Evolutionary conservation across 2,797 vertebrate species (phyloP).

Genomic region (Podarcis lilfordi): DNA sequence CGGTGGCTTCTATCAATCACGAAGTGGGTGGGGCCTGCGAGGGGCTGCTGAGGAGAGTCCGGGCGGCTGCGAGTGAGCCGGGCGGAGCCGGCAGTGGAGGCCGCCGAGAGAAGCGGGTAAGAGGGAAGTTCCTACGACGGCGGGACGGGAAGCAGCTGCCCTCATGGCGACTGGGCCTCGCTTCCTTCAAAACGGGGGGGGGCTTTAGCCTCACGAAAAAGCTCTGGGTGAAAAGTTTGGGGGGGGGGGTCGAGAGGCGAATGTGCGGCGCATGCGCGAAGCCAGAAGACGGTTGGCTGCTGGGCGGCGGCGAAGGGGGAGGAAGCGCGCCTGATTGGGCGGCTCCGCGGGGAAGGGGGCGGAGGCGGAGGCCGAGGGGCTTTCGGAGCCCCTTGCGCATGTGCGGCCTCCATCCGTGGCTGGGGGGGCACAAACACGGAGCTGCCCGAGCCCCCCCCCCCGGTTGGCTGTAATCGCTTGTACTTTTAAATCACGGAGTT

Average conservation of each 20-base stretch:
- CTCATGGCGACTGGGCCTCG: too few species aligned
- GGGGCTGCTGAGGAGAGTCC: conserved; percentile 25
- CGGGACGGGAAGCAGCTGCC: neutral
- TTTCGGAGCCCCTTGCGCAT: neutral
- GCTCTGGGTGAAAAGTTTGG: conserved; percentile 19
- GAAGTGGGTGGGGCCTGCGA: neutral
- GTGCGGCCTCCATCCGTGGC: neutral
- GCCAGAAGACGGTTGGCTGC: neutral
- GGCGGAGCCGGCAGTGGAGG: conserved; percentile 34
- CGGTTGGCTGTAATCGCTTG: neutral
- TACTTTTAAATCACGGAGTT: neutral
- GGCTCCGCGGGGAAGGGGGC: neutral
- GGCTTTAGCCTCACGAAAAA: neutral
- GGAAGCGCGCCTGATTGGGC: neutral
- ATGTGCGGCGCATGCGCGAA: conserved; percentile 8
- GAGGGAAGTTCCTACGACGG: neutral
- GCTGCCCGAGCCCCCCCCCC: neutral
- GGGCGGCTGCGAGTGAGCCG: conserved; percentile 27
- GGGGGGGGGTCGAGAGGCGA: neutral
- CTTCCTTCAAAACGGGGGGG: neutral
- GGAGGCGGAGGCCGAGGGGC: neutral
- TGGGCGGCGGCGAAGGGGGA: neutral
- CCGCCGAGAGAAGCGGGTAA: conserved; percentile 3
- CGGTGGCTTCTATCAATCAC: neutral
- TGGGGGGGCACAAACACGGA: neutral